Conservation (phyloP, 1,140 invertebrate species). For the Monomorium pharaonis region DNA sequence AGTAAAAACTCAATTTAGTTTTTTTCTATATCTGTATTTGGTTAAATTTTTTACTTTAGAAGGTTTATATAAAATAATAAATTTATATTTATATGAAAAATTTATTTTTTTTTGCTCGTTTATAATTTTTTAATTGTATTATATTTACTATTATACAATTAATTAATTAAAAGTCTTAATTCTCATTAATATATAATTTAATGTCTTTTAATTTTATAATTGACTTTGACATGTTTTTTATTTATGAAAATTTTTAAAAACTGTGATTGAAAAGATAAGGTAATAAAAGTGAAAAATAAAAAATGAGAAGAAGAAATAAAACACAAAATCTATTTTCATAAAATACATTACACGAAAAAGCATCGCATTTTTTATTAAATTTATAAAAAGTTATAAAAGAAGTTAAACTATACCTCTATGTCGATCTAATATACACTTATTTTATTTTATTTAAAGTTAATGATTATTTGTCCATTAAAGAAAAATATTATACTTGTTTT, state of each 20-base stretch:
- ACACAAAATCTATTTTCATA: neutral
- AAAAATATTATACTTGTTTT: neutral
- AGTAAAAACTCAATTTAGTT: neutral
- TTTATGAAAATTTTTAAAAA: slow-evolving; percentile 5
- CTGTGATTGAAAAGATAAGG: neutral
- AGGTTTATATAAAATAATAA: neutral
- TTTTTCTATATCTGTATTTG: neutral
- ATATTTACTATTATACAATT: neutral
- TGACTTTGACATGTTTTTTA: slow-evolving; percentile 74
- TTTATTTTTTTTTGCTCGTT: neutral
- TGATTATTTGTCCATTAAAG: neutral
- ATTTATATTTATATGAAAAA: neutral
- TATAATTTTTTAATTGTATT: neutral
- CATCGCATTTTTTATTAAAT: neutral
- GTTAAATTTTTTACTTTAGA: neutral
- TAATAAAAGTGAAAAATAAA: neutral
- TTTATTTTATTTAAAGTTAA: neutral
- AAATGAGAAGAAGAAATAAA: neutral
- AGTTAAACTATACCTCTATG: slow-evolving; percentile 4
- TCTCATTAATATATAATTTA: slow-evolving; percentile 75
- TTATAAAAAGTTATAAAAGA: slow-evolving; percentile 16
- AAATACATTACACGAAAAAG: slow-evolving; percentile 6
- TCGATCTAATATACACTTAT: slow-evolving; percentile 30
- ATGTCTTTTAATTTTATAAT: slow-evolving; percentile 75
- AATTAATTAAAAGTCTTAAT: slow-evolving; percentile 10